Percentiles rank a stretch among this genome's conserved stretches.
Conservation (phyloP, 2,797 vertebrate genomes). For the Premnoplex brunnescens region DNA sequence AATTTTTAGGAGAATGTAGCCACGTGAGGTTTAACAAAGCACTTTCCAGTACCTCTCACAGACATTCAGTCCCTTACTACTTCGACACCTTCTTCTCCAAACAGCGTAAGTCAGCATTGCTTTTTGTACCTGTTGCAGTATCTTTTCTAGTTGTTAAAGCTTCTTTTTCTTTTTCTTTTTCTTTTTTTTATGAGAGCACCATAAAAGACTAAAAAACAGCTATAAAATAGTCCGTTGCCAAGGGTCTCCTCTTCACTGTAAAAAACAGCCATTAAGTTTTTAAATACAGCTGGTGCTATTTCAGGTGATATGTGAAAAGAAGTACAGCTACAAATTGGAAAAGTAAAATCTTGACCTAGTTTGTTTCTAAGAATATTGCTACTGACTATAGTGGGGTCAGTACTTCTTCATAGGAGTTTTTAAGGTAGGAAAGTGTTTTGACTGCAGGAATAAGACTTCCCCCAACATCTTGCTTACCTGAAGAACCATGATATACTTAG, state of each 20-base stretch:
- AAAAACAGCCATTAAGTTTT: slow-evolving; percentile 4
- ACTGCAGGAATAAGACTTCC: not conserved
- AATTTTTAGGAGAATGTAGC: not conserved
- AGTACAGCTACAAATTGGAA: not conserved
- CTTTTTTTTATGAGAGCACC: not conserved
- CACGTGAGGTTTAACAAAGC: not conserved
- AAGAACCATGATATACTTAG: not conserved
- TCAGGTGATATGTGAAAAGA: not conserved
- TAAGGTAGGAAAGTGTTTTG: not conserved
- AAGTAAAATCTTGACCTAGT: not conserved
- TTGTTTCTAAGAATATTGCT: slow-evolving; percentile 6
- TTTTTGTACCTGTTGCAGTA: not conserved
- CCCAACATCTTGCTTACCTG: not conserved
- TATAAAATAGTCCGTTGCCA: slow-evolving; percentile 6
- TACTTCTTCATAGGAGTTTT: not conserved
- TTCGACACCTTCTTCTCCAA: not conserved
- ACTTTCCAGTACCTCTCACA: not conserved
- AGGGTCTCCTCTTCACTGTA: not conserved
- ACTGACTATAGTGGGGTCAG: not conserved
- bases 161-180: not conserved
- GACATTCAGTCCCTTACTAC: not conserved
- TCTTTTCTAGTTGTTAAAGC: not conserved
- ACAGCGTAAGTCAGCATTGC: not conserved
- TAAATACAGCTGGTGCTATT: slow-evolving; percentile 22
- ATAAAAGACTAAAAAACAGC: slow-evolving; percentile 1